phyloP scores from a whole-genome alignment of 1,140 invertebrate species.

The Subanguina moxae region DNA sequence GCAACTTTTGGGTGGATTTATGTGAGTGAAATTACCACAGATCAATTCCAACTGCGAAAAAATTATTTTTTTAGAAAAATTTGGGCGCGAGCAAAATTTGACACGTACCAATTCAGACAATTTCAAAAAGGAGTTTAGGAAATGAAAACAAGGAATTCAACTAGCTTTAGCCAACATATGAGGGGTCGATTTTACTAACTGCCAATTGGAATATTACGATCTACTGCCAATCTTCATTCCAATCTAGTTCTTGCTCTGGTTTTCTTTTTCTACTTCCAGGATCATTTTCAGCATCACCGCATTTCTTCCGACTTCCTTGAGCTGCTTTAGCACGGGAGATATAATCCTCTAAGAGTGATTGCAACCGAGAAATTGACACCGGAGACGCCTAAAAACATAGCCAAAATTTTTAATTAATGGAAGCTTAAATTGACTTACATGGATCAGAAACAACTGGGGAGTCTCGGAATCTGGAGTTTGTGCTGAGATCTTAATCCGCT shows the following conservation, averaged over 20 bases:
- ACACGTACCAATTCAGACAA: too few species aligned
- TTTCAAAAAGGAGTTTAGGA: too few species aligned
- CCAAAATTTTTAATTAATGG: background rate
- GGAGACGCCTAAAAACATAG: background rate
- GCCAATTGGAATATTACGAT: too few species aligned
- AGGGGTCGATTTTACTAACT: too few species aligned
- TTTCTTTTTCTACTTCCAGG: background rate
- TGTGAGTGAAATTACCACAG: too few species aligned
- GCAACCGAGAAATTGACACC: background rate
- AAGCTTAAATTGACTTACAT: constrained; percentile 10
- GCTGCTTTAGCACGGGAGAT: background rate
- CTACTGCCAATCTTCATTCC: too few species aligned
- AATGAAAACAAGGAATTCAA: too few species aligned
- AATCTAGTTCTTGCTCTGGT: background rate
- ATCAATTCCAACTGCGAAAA: too few species aligned
- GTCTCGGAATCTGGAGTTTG: constrained; percentile 32
- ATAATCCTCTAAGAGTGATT: background rate
- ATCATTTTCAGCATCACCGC: background rate
- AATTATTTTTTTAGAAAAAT: too few species aligned
- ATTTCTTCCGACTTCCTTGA: background rate
- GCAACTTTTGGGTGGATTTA: too few species aligned
- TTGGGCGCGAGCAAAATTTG: too few species aligned
- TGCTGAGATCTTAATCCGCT: constrained; percentile 44
- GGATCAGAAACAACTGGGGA: constrained; percentile 43
- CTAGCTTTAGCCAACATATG: too few species aligned